Evolutionary conservation across 2,797 vertebrate species (phyloP), one percentile per base, ranked within the genome.

Genomic region (Smutsia temminckii): DNA sequence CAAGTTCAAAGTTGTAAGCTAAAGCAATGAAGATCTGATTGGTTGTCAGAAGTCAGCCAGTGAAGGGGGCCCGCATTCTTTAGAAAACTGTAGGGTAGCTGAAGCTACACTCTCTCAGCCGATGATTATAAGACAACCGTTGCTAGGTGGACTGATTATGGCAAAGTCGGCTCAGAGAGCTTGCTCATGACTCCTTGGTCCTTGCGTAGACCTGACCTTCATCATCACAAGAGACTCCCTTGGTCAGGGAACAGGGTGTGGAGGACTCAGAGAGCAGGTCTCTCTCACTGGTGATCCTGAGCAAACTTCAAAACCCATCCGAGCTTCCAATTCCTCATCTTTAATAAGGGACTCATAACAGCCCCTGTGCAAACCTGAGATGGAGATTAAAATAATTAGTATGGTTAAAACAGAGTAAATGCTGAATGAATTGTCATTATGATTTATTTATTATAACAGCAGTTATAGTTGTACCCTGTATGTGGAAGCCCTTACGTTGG

Each of bases 331-430:
- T 34, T 25, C 53, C 25, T 77, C 18, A 0, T 40, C 71, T 72
- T 17, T 23, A 27, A 57, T 2, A 4, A 0, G 10, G 27, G 29
- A 10, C 11, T 27, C n/a, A 49, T 5, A n/a, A 42, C 1, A 14
- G 3, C 13, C 17, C 3, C 51, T 94, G n/a, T 37, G 74, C 8
- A 53, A 83, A 16, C 20, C 18, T 34, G n/a, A 34, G 8, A 25
- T 10, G 11, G 53, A 40, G 32, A 25, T 61, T 29, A 53, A 49
- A 92, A 64, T 53, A n/a, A 66, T 71, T 23, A 32, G 21, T 10
- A 13, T 20, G 46, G 46, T 59, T 23, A 4, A 42, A 85, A 57
- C 75, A 49, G 6, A 37, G 23, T 14, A 29, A 83, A 29, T 18
- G 14, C 37, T 61, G 71, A 89, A 29, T 68, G 20, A 21, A 59